These are phyloP conservation scores for Dromius quadrimaculatus DNA, from an alignment of 2,888 invertebrate species.

Conservation along the genomic window DNA sequence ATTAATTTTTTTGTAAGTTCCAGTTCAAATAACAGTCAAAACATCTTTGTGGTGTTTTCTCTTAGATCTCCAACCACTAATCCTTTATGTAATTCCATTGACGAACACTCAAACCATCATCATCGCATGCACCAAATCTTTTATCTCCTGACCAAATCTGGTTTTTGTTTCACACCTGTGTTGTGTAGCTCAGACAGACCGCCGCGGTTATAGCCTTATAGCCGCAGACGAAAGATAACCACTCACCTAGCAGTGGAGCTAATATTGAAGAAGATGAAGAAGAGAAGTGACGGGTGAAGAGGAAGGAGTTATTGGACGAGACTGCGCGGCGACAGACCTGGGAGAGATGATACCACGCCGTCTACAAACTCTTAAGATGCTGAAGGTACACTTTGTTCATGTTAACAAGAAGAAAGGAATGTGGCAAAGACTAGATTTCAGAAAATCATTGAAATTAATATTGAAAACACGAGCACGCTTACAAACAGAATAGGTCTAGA, in stretches of 20 bases:
- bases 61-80: neutral
- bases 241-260: conserved; percentile 11
- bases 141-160: conserved; percentile 2
- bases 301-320: conserved; percentile 25
- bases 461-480: no score
- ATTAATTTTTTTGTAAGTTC: no score
- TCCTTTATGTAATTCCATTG: neutral
- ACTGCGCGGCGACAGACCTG: conserved; percentile 38
- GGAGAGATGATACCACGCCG: neutral
- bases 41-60: neutral
- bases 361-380: no score
- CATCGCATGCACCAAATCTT: conserved; percentile 1
- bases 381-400: no score
- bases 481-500: no score
- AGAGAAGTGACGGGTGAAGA: conserved; percentile 2
- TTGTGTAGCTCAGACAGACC: conserved; percentile 5
- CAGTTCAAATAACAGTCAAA: neutral
- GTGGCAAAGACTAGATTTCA: no score
- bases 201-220: neutral
- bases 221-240: conserved; percentile 32
- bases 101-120: conserved; percentile 8
- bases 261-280: conserved; percentile 9
- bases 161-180: conserved; percentile 41
- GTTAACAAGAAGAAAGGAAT: conserved; percentile 6
- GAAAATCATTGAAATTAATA: no score